Base-by-base conservation (phyloP, 2,888 invertebrate genomes). In the Epinotia demarniana region DNA sequence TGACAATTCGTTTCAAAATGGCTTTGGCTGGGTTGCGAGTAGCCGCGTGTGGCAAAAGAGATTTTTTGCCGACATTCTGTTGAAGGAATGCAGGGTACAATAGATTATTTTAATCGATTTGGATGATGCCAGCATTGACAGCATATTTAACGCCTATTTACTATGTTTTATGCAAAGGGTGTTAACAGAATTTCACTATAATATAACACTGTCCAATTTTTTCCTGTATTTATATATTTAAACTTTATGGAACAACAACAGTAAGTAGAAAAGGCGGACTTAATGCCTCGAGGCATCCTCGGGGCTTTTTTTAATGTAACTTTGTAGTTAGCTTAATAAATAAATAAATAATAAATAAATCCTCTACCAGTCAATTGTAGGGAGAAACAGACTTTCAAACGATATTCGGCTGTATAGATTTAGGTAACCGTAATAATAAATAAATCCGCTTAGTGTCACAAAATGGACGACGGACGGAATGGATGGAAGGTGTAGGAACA, bases 21-120 rank as follows among this genome's bases (percentile, higher is more conserved):
- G 53, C 2, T 39, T 39, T n/a, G 13, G 12, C 0, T 9, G 11
- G 16, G 13, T 72, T 23, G n/a, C 16, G 18, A 16, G 23, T 23
- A 27, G 64, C 27, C 72, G 60, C 66, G 66, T 66, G 72, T 53
- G 58, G 64, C 57, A 27, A 19, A 66, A 60, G 9, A n/a, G n/a
- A 4, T 58, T 66, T 73, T 73, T 58, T 39, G 23, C 9, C 58
- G 58, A n/a, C 43, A 33, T 58, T 72, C 57, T 46, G 64, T 18
- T 6, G 27, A 49, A 18, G 57, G 66, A 60, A 72, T 72, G 58
- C 16, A 57, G 53, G 53, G 19, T 18, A 66, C 57, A 67, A 66
- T 53, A 46, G 57, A 19, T 33, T 67, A 72, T 63, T 39, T 19
- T 39, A 62, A 53, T 71, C 33, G 23, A 63, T 55, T 69, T 58